phyloP scores from a whole-genome alignment of 2,797 vertebrate genomes.

The Sebastes steindachneri region DNA sequence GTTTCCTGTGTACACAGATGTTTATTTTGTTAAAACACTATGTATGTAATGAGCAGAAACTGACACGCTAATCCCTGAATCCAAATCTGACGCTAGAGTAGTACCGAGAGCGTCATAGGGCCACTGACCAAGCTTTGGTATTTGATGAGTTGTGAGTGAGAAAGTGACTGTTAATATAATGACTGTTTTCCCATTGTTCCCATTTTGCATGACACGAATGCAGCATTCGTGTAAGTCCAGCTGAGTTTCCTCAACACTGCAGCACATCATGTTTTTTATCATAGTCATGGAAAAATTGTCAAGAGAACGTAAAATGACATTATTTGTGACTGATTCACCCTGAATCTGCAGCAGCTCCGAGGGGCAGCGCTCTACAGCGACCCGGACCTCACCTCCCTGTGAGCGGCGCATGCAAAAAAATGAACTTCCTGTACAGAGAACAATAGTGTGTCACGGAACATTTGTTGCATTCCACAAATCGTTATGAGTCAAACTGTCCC shows the following conservation, averaged over 20 bases:
- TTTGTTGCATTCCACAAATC: background rate
- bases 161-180: background rate
- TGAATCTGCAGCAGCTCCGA: background rate
- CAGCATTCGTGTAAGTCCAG: background rate
- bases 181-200: background rate
- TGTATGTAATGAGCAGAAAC: background rate
- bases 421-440: background rate
- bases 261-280: background rate
- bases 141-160: too few relatives aligned
- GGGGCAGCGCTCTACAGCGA: background rate
- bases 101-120: background rate
- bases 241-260: background rate
- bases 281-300: background rate
- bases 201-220: background rate
- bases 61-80: background rate
- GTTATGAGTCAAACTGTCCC: background rate
- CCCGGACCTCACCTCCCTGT: background rate
- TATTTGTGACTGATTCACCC: background rate
- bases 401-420: background rate
- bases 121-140: background rate
- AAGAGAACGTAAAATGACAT: background rate
- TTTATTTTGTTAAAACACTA: background rate
- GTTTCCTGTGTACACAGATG: background rate
- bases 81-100: background rate
- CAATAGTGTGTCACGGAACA: conserved; percentile 4